Evolutionary conservation across 2,888 invertebrate genomes (phyloP), one percentile per base, ranked within the genome.

Genomic region (Podotricha telesiphe): DNA sequence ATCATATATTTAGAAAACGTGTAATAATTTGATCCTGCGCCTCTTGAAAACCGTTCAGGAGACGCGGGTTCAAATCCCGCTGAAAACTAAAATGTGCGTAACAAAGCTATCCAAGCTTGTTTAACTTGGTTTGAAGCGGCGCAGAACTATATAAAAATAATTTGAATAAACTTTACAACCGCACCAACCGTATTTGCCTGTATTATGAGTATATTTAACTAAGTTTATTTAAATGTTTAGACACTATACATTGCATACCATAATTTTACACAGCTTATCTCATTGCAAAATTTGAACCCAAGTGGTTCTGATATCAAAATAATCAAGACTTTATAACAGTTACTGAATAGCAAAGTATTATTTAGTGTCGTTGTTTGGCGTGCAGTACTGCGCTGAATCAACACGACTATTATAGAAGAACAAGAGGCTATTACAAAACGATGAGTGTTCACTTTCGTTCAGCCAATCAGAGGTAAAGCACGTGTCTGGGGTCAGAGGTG

Each of bases 401-500:
- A 74, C 70, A 71, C 50, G 45, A 47, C 55, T 62, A 71, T 72
- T 71, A 69, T 68, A 72, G 65, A 74, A 73, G 72, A 71, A 73
- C 76, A 68, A 73, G 73, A 69, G 73, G 79, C 79, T 80, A 79
- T 86, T 86, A 85, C 85, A 83, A 83, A 85, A 86, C 82, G 83
- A 83, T 83, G 84, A 85, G 85, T 82, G 82, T 83, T 82, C 82
- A 80, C 79, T 86, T 83, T 84, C 80, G 80, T 80, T 81, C 77
- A 77, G 80, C 88, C 89, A 91, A 91, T 91, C 85, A 88, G 85
- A 85, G 82, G 73, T 76, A 74, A 82, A 86, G 88, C 91, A 89
- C 91, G 91, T 86, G 89, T 86, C 71, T 64, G 80, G 80, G 90
- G 89, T 87, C 89, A 89, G 77, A 86, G 90, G 88, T 88, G 83